Evolutionary conservation across 2,888 invertebrate genomes (phyloP).

Genomic region (Phasia obesa): DNA sequence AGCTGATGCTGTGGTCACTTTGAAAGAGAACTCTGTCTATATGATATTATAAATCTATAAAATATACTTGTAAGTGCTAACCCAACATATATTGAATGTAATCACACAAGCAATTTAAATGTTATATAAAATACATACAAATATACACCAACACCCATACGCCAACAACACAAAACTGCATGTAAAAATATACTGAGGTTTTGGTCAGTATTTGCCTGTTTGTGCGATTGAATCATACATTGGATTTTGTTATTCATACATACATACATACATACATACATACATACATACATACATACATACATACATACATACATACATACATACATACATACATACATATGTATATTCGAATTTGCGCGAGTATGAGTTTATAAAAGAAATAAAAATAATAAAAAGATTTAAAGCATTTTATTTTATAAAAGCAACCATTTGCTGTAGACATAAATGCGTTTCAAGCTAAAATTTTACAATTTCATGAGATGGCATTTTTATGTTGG

Average conservation of each 20-base stretch:
- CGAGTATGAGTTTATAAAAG: background rate
- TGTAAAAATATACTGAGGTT: constrained; percentile 22
- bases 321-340: no score
- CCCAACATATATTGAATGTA: constrained; percentile 52
- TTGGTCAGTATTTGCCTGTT: constrained; percentile 34
- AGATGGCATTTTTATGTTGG: constrained; percentile 62
- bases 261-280: no score
- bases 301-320: no score
- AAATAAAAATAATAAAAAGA: constrained; percentile 32
- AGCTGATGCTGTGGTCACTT: constrained; percentile 75
- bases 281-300: no score
- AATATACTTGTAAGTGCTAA: constrained; percentile 66
- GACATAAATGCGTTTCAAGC: constrained; percentile 64
- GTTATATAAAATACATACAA: constrained; percentile 2
- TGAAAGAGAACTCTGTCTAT: constrained; percentile 47
- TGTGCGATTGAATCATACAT: constrained; percentile 21
- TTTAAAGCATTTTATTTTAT: constrained; percentile 27
- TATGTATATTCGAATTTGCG: background rate
- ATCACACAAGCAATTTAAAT: constrained; percentile 26
- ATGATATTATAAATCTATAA: constrained; percentile 57
- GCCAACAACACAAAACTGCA: constrained; percentile 5
- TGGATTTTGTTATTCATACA: background rate
- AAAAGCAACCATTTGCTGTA: constrained; percentile 46
- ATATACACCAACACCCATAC: constrained; percentile 21
- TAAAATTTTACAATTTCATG: constrained; percentile 58